phyloP scores from a whole-genome alignment of 2,113 vertebrate species.

The Oceanites oceanicus region DNA sequence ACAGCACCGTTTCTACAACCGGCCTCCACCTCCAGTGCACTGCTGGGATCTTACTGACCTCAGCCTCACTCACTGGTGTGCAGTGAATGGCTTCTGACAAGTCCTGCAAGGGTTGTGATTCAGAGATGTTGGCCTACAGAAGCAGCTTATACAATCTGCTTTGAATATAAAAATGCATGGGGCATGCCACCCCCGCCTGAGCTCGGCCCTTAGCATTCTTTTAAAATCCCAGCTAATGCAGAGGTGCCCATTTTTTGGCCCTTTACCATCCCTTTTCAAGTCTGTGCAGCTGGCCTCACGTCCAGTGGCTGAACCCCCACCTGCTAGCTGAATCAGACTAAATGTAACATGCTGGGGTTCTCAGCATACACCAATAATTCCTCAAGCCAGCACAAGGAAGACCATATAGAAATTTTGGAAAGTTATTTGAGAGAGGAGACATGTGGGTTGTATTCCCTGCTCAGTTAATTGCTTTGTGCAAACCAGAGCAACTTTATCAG shows the following conservation, averaged over 20 bases:
- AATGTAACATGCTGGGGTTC: not conserved
- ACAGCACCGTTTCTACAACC: not conserved
- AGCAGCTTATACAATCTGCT: too few relatives aligned
- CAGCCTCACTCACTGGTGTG: not conserved
- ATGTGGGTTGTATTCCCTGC: not conserved
- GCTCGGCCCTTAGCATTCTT: fast-evolving
- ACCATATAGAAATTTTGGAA: not conserved
- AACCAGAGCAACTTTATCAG: not conserved
- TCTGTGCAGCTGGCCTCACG: not conserved
- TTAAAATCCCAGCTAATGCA: not conserved
- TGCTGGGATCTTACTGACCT: not conserved
- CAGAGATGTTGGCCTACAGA: not conserved
- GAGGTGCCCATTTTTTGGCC: not conserved
- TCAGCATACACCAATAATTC: not conserved
- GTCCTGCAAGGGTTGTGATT: not conserved
- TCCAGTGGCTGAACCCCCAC: not conserved
- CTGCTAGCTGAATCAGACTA: not conserved
- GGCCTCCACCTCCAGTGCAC: not conserved
- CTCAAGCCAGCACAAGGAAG: not conserved
- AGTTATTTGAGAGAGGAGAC: not conserved
- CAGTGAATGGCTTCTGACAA: not conserved
- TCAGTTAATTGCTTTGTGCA: not conserved
- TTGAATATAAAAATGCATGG: not conserved
- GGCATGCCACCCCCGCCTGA: not conserved
- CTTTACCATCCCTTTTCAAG: not conserved